Conservation (phyloP, 2,113 vertebrate genomes). For the Egretta garzetta region DNA sequence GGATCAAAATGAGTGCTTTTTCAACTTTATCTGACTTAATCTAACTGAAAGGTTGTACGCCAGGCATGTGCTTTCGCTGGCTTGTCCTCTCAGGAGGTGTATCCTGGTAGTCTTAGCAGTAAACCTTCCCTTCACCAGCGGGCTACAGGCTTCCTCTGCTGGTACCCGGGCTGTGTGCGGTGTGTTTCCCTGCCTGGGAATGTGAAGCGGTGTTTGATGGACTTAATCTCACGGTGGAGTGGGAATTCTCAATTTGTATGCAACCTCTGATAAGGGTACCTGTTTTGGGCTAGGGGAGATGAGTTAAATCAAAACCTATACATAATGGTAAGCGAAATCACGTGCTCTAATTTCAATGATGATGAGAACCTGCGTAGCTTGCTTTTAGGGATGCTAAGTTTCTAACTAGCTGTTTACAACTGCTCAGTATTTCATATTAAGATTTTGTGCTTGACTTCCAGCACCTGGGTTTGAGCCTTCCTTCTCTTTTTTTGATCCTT, state of each 20-base stretch:
- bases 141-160: background rate
- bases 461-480: background rate
- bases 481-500: background rate
- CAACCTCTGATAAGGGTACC: background rate
- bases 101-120: background rate
- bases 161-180: background rate
- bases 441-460: background rate
- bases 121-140: background rate
- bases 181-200: background rate
- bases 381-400: background rate
- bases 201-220: background rate
- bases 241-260: background rate
- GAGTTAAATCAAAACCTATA: background rate
- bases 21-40: background rate
- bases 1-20: background rate
- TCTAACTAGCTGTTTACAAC: background rate
- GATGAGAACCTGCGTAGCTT: background rate
- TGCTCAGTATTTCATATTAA: background rate
- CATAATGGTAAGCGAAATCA: background rate
- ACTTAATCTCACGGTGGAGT: fast-evolving
- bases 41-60: background rate
- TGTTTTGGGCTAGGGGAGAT: background rate
- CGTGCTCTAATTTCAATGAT: background rate
- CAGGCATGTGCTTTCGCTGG: background rate
- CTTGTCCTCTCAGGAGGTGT: background rate